These are phyloP conservation scores for Saguinus imperator DNA, from an alignment of 2,113 vertebrate genomes.

Conservation along the genomic window DNA sequence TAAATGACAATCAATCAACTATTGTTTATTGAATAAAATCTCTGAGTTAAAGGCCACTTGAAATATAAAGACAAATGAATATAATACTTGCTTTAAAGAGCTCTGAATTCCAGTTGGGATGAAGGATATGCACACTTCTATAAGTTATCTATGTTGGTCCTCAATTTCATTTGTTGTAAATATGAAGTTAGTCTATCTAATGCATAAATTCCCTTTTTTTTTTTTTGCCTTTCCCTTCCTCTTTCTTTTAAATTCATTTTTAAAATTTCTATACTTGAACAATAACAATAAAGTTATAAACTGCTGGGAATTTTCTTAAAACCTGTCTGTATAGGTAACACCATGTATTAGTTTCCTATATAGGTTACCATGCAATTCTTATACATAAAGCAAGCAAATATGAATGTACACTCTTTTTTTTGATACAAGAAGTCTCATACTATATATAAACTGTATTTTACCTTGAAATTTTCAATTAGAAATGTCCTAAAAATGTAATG, in stretches of 20 bases:
- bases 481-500: background rate
- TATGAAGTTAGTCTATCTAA: background rate
- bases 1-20: conserved; percentile 8
- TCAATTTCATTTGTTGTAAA: background rate
- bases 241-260: background rate
- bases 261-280: background rate
- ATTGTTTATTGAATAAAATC: conserved; percentile 34
- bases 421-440: background rate
- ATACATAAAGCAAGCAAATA: background rate
- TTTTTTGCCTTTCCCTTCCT: background rate
- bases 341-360: background rate
- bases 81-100: background rate
- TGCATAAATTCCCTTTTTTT: background rate
- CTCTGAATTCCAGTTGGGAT: background rate
- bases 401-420: background rate
- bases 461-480: background rate
- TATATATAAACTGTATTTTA: background rate
- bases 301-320: background rate
- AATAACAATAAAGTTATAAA: background rate
- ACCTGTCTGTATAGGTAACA: background rate
- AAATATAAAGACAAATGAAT: conserved; percentile 22
- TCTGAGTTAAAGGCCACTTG: background rate
- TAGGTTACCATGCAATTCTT: background rate
- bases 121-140: background rate
- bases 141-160: background rate